These are phyloP conservation scores for Agrilus planipennis DNA, from an alignment of 1,140 invertebrate species.

Conservation along the genomic window DNA sequence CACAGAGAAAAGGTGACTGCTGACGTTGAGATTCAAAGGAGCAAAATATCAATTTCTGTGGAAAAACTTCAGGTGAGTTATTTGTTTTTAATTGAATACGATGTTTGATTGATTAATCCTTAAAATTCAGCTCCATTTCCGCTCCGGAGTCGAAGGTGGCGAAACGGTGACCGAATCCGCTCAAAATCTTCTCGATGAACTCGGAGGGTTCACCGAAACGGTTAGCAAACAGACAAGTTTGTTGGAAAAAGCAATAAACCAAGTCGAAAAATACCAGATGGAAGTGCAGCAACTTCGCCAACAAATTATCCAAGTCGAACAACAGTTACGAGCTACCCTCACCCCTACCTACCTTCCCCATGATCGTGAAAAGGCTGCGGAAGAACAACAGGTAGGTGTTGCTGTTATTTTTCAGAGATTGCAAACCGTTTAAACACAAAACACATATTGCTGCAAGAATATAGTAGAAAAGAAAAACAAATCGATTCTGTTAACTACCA, in stretches of 20 bases:
- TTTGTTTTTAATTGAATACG: slow-evolving; percentile 3
- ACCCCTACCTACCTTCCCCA: slow-evolving; percentile 70
- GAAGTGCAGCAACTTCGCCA: slow-evolving; percentile 75
- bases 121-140: slow-evolving; percentile 65
- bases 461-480: too few relatives aligned
- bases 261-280: slow-evolving; percentile 79
- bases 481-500: too few relatives aligned
- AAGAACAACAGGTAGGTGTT: slow-evolving; percentile 82
- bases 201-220: slow-evolving; percentile 51
- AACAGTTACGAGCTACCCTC: slow-evolving; percentile 66
- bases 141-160: slow-evolving; percentile 67
- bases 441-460: too few relatives aligned
- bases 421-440: too few relatives aligned
- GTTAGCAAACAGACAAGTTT: slow-evolving; percentile 59
- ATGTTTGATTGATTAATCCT: background rate
- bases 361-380: slow-evolving; percentile 69
- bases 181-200: slow-evolving; percentile 50
- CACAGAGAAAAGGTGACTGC: slow-evolving; percentile 75
- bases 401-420: too few relatives aligned
- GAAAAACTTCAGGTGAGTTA: slow-evolving; percentile 75
- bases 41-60: slow-evolving; percentile 81
- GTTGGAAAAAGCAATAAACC: slow-evolving; percentile 65
- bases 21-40: slow-evolving; percentile 80
- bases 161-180: slow-evolving; percentile 60
- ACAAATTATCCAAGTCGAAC: slow-evolving; percentile 73